These are phyloP conservation scores for Planococcus citri DNA, from an alignment of 1,140 invertebrate genomes.

Conservation along the genomic window DNA sequence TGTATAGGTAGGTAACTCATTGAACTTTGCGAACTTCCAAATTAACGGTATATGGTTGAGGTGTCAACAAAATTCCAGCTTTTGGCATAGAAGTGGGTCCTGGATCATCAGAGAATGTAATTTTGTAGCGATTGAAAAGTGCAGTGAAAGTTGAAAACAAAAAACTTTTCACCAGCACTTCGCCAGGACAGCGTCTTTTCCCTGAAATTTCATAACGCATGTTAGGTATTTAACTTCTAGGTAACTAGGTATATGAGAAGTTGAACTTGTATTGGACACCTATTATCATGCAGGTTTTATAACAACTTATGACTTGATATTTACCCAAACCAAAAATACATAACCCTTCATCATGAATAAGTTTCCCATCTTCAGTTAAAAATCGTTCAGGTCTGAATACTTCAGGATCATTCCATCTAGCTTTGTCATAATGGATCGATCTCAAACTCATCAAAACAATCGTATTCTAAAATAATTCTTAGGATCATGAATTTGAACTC, in stretches of 20 bases:
- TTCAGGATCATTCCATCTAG: conserved; percentile 51
- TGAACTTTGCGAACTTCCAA: background rate
- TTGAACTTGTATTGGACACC: background rate
- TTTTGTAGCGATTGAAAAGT: background rate
- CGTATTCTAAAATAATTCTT: conserved; percentile 35
- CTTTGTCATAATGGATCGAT: conserved; percentile 46
- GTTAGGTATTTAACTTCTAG: no score
- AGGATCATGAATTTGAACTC: no score
- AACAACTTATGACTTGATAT: background rate
- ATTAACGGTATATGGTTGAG: background rate
- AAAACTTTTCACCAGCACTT: background rate
- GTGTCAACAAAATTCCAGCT: background rate
- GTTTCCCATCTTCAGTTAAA: conserved; percentile 37
- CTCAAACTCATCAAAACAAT: conserved; percentile 48
- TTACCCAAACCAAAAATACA: conserved; percentile 56
- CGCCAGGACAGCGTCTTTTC: conserved; percentile 3
- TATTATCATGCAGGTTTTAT: no score
- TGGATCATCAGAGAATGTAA: background rate
- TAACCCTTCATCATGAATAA: conserved; percentile 41
- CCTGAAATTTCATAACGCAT: background rate
- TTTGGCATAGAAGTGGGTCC: background rate
- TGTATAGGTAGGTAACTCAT: background rate
- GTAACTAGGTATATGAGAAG: background rate
- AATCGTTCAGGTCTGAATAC: conserved; percentile 60
- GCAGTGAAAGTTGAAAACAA: background rate